A percentile compares a stretch with the other conserved stretches of the same genome.
phyloP scores from a whole-genome alignment of 2,797 vertebrate genomes.

The Enteromius treurensis region DNA sequence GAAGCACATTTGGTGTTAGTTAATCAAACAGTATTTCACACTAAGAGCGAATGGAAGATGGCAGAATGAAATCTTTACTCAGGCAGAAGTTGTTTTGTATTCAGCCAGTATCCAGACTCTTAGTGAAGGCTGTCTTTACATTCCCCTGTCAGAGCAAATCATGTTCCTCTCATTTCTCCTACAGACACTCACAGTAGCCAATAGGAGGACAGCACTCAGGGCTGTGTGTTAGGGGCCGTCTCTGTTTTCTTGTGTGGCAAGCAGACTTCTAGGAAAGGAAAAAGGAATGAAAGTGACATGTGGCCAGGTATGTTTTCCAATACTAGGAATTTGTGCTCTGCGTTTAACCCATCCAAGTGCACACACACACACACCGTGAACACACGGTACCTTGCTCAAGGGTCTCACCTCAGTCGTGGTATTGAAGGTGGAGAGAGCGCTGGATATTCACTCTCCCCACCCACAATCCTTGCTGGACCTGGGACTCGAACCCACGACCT shows the following conservation, averaged over 20 bases:
- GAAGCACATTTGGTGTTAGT: neutral
- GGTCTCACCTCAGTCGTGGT: too few species aligned
- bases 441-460: too few species aligned
- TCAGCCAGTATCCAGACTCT: constrained; percentile 22
- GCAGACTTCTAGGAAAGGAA: neutral
- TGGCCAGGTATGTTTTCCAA: too few species aligned
- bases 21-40: neutral
- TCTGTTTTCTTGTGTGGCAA: constrained; percentile 47
- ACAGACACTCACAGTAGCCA: constrained; percentile 54
- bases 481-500: too few species aligned
- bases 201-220: constrained; percentile 49
- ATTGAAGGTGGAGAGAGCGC: too few species aligned
- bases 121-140: constrained; percentile 57
- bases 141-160: constrained; percentile 63
- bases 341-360: too few species aligned
- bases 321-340: too few species aligned
- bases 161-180: constrained; percentile 53
- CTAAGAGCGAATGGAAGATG: neutral
- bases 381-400: too few species aligned
- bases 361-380: too few species aligned
- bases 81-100: constrained; percentile 17
- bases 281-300: too few species aligned
- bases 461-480: too few species aligned
- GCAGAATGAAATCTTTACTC: neutral
- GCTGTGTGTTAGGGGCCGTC: constrained; percentile 55